Base-by-base conservation (phyloP, 64 coral and sea anemone species). In the Exaiptasia diaphana region DNA sequence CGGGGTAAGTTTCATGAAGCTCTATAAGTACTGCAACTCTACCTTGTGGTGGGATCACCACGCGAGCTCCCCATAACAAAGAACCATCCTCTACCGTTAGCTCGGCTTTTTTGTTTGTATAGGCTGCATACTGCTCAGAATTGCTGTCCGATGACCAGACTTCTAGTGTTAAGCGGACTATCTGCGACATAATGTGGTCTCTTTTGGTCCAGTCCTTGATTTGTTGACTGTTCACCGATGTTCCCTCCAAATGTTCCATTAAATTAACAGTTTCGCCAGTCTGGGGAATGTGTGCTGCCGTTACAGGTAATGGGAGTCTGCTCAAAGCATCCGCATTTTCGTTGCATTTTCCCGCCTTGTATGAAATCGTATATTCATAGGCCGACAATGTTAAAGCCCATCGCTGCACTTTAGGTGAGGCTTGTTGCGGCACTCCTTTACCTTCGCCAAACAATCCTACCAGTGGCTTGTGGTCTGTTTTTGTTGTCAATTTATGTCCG, bases 281-380 rank as follows among this genome's bases (percentile, higher is more conserved):
- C 41, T 59, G 23, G 23, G 71, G 82, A 23, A 25, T 33, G 22
- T 24, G 7, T 20, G 33, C 45, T 4, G 43, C 41, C 42, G 38
- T 75, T 26, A 43, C 35, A n/a, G 72, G 0, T 33, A 68, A 38
- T 22, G 83, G 59, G 3, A 74, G 54, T 11, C 82, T 38, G 41
- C 82, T 74, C 22, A 74, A 26, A 28, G 68, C 82, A 84, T 84
- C 68, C 12, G 67, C 81, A 71, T 84, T 84, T 17, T 23, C 68
- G 57, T 88, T 69, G 26, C n/a, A 18, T 17, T 38, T 30, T 13
- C 61, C 75, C 17, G 62, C 25, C 26, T 78, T 71, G 18, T 88
- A 80, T 4, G 37, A 41, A 12, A 87, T 69, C 28, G 23, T 38
- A 41, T 63, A 88, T 3, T 88, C 50, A 31, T 72, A 88, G 13